phyloP scores from a whole-genome alignment of 1,140 invertebrate species.

The Diorhabda sublineata region DNA sequence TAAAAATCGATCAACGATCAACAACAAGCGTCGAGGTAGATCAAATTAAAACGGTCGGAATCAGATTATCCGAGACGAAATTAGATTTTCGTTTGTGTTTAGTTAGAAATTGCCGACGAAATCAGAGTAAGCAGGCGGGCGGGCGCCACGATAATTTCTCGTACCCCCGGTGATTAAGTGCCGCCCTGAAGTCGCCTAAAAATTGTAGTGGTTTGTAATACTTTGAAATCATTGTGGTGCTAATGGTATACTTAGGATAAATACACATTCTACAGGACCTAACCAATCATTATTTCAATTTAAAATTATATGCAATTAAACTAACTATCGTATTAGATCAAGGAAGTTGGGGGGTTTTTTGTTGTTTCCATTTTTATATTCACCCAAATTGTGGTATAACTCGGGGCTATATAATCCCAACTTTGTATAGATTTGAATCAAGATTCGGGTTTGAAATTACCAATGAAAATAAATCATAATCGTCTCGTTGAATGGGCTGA shows the following conservation, averaged over 20 bases:
- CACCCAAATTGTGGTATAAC: background rate
- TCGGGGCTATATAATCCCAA: conserved; percentile 7
- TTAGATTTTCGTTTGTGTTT: conserved; percentile 10
- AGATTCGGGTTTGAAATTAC: too few species aligned
- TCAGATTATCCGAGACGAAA: background rate
- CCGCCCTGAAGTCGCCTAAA: conserved; percentile 37
- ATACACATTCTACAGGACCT: conserved; percentile 33
- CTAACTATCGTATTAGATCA: conserved; percentile 17
- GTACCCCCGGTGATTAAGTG: conserved; percentile 26
- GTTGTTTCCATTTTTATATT: conserved; percentile 13
- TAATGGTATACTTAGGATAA: conserved; percentile 43
- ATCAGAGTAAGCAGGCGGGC: conserved; percentile 4
- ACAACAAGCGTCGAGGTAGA: too few species aligned
- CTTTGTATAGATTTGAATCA: background rate
- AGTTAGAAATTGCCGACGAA: conserved; percentile 8
- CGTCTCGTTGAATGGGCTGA: too few species aligned
- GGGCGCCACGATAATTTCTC: conserved; percentile 25
- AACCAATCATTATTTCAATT: conserved; percentile 36
- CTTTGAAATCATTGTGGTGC: conserved; percentile 32
- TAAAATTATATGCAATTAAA: conserved; percentile 39
- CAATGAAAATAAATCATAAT: too few species aligned
- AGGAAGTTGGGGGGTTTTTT: conserved; percentile 6
- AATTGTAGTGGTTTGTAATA: conserved; percentile 42
- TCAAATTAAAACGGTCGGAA: too few species aligned
- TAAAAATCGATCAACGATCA: too few species aligned